Conservation (phyloP, 2,888 invertebrate species). For the Rambutsinella grinnellia region DNA sequence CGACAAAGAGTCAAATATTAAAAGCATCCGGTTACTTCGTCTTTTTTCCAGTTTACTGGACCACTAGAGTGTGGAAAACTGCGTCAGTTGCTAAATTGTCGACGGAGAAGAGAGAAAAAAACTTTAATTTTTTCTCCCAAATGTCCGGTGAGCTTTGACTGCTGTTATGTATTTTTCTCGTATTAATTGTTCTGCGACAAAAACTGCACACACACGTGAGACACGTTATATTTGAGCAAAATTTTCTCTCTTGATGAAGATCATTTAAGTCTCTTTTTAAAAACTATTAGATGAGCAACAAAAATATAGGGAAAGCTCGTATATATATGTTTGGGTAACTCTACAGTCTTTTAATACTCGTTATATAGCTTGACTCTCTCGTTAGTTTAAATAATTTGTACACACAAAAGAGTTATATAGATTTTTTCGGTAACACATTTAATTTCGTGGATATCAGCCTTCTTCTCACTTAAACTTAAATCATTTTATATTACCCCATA, state of each 20-base stretch:
- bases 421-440: no score
- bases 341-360: background rate
- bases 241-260: background rate
- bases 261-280: background rate
- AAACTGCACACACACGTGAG: no score
- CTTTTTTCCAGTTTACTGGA: constrained; percentile 7
- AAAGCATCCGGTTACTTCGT: constrained; percentile 28
- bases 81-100: constrained; percentile 24
- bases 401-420: no score
- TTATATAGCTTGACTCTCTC: no score
- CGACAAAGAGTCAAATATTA: background rate
- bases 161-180: background rate
- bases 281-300: background rate
- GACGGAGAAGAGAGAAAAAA: constrained; percentile 1
- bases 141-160: background rate
- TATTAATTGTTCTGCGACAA: background rate
- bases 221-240: constrained; percentile 3
- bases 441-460: background rate
- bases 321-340: background rate
- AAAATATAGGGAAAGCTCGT: background rate
- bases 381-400: no score
- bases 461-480: no score
- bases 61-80: background rate
- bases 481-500: background rate
- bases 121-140: background rate